A percentile compares a stretch with the other conserved stretches of the same genome.
These are phyloP conservation scores for Larimichthys crocea DNA, from an alignment of 2,113 vertebrate genomes.

Conservation along the genomic window DNA sequence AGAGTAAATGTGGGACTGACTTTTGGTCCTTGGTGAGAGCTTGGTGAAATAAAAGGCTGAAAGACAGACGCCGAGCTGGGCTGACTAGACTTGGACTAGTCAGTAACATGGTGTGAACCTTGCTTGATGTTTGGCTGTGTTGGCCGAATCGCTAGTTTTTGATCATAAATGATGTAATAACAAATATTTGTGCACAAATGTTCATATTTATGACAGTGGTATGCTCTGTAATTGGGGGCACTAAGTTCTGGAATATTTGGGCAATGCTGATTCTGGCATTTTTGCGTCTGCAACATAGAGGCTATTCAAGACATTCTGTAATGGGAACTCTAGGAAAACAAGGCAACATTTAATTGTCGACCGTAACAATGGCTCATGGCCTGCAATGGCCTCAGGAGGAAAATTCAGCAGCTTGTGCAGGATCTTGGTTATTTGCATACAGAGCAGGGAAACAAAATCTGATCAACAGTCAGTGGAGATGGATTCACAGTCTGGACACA, in stretches of 20 bases:
- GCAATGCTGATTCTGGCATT: background rate
- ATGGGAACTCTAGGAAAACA: background rate
- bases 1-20: no score
- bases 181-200: no score
- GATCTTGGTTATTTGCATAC: conserved; percentile 26
- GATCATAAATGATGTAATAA: no score
- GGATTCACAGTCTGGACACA: conserved; percentile 25
- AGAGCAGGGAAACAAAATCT: conserved; percentile 4
- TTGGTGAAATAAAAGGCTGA: no score
- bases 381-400: background rate
- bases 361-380: background rate
- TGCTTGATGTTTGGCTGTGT: no score
- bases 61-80: no score
- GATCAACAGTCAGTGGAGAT: conserved; percentile 14
- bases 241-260: background rate
- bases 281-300: background rate
- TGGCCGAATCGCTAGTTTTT: no score
- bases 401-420: background rate
- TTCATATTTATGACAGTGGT: no score
- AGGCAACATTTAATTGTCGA: background rate
- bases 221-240: no score
- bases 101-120: no score
- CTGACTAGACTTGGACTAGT: no score
- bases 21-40: no score
- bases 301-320: background rate